Conservation (phyloP, 2,113 vertebrate species). For the Rhadina sibilatrix region DNA sequence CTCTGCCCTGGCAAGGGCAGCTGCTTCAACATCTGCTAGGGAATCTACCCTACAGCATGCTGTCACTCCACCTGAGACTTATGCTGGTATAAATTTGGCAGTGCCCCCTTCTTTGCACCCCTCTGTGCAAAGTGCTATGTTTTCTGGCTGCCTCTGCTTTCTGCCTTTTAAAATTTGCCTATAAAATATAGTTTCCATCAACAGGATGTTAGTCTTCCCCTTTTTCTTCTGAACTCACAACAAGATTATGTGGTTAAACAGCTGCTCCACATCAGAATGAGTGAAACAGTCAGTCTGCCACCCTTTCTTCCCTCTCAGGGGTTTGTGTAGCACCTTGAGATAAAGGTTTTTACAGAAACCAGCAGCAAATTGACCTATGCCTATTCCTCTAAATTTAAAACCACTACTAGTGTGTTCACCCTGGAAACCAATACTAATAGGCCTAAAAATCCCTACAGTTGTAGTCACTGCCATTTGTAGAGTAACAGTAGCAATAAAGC, state of each 20-base stretch:
- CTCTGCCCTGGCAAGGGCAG: background rate
- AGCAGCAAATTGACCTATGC: background rate
- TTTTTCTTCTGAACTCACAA: background rate
- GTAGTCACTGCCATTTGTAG: background rate
- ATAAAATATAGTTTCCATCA: background rate
- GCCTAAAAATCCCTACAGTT: background rate
- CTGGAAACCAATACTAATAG: background rate
- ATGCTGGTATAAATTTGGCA: accelerated
- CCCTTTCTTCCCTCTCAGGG: background rate
- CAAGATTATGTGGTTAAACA: background rate
- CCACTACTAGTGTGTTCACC: background rate
- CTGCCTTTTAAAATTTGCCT: background rate
- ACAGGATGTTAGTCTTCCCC: background rate
- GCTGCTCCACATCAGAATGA: background rate
- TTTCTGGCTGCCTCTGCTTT: background rate
- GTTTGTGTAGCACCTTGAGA: background rate
- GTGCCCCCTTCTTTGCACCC: background rate
- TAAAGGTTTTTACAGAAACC: background rate
- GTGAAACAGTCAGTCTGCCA: background rate
- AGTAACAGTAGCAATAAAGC: background rate
- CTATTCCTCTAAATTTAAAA: background rate
- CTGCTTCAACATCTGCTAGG: background rate
- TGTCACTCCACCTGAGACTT: background rate
- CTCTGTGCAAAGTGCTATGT: background rate
- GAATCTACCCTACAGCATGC: background rate